Conservation (phyloP, 2,888 invertebrate species). For the Pyrocoelia pectoralis region DNA sequence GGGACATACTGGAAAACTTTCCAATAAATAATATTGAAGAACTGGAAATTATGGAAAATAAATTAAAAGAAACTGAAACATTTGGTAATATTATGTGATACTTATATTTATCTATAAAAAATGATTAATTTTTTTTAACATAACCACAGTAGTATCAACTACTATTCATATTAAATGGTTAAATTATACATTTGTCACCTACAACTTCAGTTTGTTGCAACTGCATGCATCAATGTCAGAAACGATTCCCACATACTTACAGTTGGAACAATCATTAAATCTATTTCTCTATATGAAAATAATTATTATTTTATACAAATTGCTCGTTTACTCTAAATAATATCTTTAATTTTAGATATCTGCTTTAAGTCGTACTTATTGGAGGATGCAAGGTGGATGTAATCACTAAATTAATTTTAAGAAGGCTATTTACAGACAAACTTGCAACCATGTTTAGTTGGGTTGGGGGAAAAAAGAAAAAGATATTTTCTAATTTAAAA, state of each 20-base stretch:
- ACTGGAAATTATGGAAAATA: conserved; percentile 1
- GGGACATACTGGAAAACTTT: background rate
- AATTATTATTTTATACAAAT: conserved; percentile 2
- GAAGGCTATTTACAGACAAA: conserved; percentile 3
- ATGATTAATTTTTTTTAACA: background rate
- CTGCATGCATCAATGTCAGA: background rate
- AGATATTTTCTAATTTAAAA: conserved; percentile 4
- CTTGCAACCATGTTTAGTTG: conserved; percentile 2
- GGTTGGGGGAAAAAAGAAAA: conserved; percentile 11
- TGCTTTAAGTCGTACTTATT: no score
- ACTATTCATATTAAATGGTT: background rate
- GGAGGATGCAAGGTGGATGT: background rate
- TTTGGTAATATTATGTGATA: background rate
- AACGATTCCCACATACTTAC: background rate
- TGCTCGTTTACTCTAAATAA: background rate
- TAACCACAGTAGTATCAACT: conserved; percentile 4
- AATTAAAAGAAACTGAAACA: background rate
- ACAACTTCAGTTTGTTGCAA: background rate
- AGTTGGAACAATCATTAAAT: background rate
- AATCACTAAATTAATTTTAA: background rate
- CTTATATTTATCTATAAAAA: background rate
- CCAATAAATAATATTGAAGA: background rate
- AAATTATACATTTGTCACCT: background rate
- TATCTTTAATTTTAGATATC: no score
- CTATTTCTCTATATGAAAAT: background rate